These are phyloP conservation scores for Hippolais icterina DNA, from an alignment of 2,113 vertebrate genomes.

Conservation along the genomic window DNA sequence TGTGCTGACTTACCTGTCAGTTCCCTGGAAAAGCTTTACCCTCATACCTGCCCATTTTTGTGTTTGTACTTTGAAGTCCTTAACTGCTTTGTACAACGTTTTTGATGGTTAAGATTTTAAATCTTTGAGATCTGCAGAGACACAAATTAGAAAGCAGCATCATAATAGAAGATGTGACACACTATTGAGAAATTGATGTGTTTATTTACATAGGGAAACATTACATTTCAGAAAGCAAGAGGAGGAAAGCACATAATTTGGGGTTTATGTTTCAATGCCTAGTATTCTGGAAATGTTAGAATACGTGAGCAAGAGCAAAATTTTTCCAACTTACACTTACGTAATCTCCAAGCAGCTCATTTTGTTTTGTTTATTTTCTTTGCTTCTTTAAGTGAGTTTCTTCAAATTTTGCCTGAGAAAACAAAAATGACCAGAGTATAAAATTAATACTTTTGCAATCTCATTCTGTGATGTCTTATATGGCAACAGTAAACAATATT, in stretches of 20 bases:
- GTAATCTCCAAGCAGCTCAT: not conserved
- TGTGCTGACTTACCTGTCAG: not conserved
- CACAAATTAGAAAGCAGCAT: not conserved
- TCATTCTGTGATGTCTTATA: not conserved
- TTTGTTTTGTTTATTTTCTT: not conserved
- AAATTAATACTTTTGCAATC: not conserved
- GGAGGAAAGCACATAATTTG: not conserved
- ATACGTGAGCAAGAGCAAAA: not conserved
- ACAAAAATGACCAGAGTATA: not conserved
- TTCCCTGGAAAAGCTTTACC: not conserved
- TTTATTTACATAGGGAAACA: not conserved
- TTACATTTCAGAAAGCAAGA: not conserved
- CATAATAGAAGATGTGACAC: not conserved
- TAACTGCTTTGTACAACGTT: not conserved
- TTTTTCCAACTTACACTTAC: not conserved
- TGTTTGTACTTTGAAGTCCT: not conserved
- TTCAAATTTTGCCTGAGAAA: not conserved
- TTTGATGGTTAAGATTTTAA: not conserved
- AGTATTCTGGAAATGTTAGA: not conserved
- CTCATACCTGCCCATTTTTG: not conserved
- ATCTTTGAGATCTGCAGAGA: not conserved
- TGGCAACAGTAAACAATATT: not conserved
- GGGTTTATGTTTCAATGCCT: not conserved
- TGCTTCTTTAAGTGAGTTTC: not conserved
- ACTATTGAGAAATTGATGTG: not conserved